phyloP scores from a whole-genome alignment of 2,113 vertebrate species.

The Excalfactoria chinensis region DNA sequence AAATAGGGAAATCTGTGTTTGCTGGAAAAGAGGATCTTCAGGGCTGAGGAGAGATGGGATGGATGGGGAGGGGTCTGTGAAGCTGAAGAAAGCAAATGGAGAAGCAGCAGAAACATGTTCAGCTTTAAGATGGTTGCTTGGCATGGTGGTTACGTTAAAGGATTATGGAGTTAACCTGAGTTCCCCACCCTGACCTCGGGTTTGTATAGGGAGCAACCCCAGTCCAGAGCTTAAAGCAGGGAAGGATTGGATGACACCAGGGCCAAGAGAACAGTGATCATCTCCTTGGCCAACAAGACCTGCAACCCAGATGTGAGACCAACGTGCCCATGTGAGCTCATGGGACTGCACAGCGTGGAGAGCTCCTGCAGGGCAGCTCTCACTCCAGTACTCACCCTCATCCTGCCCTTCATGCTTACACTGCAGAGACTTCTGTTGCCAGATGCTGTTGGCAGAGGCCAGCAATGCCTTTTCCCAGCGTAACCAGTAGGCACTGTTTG shows the following conservation, averaged over 20 bases:
- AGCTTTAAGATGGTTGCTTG: neutral
- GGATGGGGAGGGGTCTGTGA: neutral
- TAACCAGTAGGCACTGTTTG: neutral
- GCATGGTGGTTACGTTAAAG: neutral
- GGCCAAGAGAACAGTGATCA: neutral
- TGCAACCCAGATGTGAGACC: accelerated
- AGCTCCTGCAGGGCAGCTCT: neutral
- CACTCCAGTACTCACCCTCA: neutral
- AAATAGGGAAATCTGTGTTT: neutral
- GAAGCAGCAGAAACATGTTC: neutral
- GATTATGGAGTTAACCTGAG: neutral
- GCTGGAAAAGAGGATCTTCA: neutral
- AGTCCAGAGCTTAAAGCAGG: neutral
- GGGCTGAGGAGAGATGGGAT: neutral
- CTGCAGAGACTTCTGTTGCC: neutral
- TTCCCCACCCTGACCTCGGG: neutral
- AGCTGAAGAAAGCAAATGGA: neutral
- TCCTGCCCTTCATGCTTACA: neutral
- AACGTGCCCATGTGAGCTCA: accelerated
- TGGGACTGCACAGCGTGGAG: neutral
- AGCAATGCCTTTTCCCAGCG: neutral
- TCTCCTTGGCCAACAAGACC: neutral
- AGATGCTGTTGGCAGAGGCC: neutral
- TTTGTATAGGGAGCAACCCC: neutral
- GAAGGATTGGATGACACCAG: neutral